These are phyloP conservation scores for Eupsilia transversa DNA, from an alignment of 2,888 invertebrate species.

Conservation along the genomic window DNA sequence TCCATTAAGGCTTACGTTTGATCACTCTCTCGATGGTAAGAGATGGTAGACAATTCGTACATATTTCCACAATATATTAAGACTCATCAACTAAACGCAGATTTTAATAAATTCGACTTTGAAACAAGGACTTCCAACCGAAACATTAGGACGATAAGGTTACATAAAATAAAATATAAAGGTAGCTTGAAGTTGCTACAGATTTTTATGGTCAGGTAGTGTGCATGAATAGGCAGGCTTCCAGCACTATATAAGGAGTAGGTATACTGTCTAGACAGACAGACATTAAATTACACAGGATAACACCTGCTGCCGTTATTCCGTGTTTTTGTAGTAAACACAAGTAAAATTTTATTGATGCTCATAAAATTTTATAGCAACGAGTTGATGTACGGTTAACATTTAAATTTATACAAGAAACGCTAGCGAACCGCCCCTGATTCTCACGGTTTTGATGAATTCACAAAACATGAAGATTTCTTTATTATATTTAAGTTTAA, in stretches of 20 bases:
- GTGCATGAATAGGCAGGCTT: slow-evolving; percentile 9
- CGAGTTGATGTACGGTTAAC: slow-evolving; percentile 19
- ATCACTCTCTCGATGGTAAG: background rate
- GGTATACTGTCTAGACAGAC: slow-evolving; percentile 47
- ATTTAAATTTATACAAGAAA: slow-evolving; percentile 33
- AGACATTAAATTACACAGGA: slow-evolving; percentile 37
- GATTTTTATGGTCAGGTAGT: slow-evolving; percentile 15
- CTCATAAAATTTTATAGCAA: slow-evolving; percentile 40
- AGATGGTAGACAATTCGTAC: background rate
- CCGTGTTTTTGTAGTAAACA: slow-evolving; percentile 42
- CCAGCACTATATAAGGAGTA: slow-evolving; percentile 17
- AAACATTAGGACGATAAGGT: background rate
- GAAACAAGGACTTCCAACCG: background rate
- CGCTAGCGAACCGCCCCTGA: too few relatives aligned
- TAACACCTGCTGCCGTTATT: slow-evolving; percentile 41
- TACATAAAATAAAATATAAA: background rate
- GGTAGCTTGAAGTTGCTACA: slow-evolving; percentile 16
- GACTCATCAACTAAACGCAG: background rate
- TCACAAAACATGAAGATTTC: too few relatives aligned
- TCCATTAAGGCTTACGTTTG: background rate
- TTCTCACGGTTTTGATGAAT: too few relatives aligned
- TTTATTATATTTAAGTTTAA: too few relatives aligned
- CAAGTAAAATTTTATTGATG: slow-evolving; percentile 41
- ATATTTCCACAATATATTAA: background rate
- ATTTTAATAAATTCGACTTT: background rate